phyloP scores from a whole-genome alignment of 2,888 invertebrate genomes.

The Mayetiola destructor region DNA sequence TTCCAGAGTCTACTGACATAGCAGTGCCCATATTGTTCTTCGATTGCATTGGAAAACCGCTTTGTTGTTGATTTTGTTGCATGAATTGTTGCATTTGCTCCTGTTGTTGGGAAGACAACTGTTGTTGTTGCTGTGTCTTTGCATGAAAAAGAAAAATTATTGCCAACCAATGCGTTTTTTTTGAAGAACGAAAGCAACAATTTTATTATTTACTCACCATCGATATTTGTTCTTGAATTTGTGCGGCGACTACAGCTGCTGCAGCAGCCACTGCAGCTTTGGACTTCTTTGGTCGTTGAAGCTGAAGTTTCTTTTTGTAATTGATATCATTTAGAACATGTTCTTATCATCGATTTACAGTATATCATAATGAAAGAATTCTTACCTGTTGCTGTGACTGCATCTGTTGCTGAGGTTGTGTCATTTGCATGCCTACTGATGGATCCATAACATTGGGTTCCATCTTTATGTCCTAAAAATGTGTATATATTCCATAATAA shows the following conservation, averaged over 20 bases:
- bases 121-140: conserved; percentile 25
- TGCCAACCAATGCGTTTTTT: not conserved
- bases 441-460: conserved; percentile 42
- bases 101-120: conserved; percentile 21
- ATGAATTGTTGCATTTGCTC: conserved; percentile 5
- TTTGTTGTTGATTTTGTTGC: conserved; percentile 2
- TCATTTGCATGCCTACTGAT: conserved; percentile 32
- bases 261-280: conserved; percentile 14
- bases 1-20: not conserved
- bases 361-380: too few relatives aligned
- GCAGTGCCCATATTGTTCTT: not conserved
- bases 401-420: conserved; percentile 15
- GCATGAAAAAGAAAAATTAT: not conserved
- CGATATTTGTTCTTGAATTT: not conserved
- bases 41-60: not conserved
- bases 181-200: too few relatives aligned
- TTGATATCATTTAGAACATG: too few relatives aligned
- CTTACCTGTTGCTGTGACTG: conserved; percentile 31
- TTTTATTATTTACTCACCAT: too few relatives aligned
- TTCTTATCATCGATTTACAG: too few relatives aligned
- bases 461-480: conserved; percentile 44
- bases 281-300: conserved; percentile 31
- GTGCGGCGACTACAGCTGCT: not conserved
- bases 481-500: too few relatives aligned
- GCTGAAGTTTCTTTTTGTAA: too few relatives aligned